Evolutionary conservation across 2,888 invertebrate species (phyloP), one percentile per base, ranked within the genome.

Genomic region (Punctoribates punctum): DNA sequence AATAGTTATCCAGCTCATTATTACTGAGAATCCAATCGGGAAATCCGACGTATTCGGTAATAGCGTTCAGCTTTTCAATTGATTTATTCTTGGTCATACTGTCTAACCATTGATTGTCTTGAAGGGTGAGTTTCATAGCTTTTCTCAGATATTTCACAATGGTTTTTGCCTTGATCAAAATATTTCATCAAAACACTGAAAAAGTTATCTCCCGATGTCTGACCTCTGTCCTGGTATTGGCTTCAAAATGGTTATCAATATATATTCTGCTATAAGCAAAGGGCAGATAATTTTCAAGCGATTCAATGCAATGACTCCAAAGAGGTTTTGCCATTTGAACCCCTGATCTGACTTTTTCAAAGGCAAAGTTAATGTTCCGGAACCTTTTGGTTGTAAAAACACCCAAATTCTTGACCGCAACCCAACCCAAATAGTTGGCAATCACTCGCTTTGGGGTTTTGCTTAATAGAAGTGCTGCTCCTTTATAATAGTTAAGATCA

Each of bases 371-470:
- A 48, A 83, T 74, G 65, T 81, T 80, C 74, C 82, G 78, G 78
- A 82, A 83, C 46, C 81, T 79, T 65, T 81, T 80, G 0, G 83
- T 83, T 74, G 83, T 77, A 73, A 82, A 82, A 20, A 78, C 79
- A 17, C 83, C 80, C 75, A 83, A 65, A 77, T 82, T 81, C 82
- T 82, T 82, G 78, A 83, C 80, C 70, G 83, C 81, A 76, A 93
- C 87, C 94, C 94, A 94, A 73, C 93, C 83, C 74, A 94, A 84
- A 83, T 94, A 91, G 78, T 89, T 89, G 78, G 89, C 90, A 79
- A 92, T 65, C 2, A 76, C 65, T 13, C 29, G 9, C 0, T 27
- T 25, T 3, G 54, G 72, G 5, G 70, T 75, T 15, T 70, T 48
- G 5, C 2, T 15, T 6, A 75, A 20, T n/a, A 75, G 15, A 38